Evolutionary conservation across 2,888 invertebrate genomes (phyloP).

Genomic region (Pterostichus madidus): DNA sequence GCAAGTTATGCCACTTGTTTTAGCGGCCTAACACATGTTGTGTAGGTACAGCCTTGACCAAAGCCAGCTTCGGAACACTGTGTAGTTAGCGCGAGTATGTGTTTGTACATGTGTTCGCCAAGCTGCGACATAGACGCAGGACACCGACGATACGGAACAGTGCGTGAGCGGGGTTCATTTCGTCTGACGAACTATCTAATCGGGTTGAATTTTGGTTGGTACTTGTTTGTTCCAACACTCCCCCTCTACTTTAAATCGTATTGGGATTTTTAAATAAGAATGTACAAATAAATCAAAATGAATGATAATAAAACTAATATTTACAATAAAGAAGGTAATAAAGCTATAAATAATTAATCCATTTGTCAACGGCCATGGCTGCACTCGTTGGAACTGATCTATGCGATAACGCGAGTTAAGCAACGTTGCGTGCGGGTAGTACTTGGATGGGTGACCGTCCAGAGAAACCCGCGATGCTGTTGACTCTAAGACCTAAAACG

Average conservation of each 20-base stretch:
- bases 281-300: no score
- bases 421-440: no score
- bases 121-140: constrained; percentile 32
- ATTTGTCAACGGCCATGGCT: no score
- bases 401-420: no score
- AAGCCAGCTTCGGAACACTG: constrained; percentile 22
- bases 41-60: constrained; percentile 57
- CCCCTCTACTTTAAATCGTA: neutral
- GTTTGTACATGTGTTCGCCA: constrained; percentile 35
- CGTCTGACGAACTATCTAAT: constrained; percentile 28
- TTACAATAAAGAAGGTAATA: no score
- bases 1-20: constrained; percentile 47
- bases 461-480: no score
- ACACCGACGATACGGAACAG: neutral
- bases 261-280: neutral
- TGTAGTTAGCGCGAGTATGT: constrained; percentile 19
- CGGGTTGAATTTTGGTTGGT: neutral
- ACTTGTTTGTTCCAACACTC: neutral
- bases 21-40: constrained; percentile 53
- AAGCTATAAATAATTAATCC: no score
- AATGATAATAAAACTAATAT: no score
- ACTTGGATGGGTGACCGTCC: no score
- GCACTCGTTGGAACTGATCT: no score
- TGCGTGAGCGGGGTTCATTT: neutral
- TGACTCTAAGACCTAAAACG: no score